Conservation (phyloP, 2,888 invertebrate species). For the Xanthorhoe spadicearia region DNA sequence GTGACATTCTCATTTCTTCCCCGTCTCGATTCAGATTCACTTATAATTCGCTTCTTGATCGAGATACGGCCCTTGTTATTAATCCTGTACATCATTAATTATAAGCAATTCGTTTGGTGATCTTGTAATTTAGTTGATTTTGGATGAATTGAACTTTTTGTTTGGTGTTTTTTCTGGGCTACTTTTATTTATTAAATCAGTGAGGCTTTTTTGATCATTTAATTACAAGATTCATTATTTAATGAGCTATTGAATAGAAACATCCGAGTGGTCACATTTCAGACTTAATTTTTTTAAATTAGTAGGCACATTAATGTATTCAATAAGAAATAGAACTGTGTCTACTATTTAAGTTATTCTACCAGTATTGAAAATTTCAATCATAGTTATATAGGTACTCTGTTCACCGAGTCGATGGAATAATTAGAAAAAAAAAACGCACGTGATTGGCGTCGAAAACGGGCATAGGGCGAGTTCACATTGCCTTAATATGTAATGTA, state of each 20-base stretch:
- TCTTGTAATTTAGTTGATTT: slow-evolving; percentile 29
- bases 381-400: too few relatives aligned
- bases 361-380: too few relatives aligned
- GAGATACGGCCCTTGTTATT: slow-evolving; percentile 60
- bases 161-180: slow-evolving; percentile 4
- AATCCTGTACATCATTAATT: slow-evolving; percentile 77
- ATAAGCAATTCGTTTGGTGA: slow-evolving; percentile 49
- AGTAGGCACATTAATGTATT: too few relatives aligned
- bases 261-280: not conserved
- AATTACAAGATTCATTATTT: not conserved
- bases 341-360: too few relatives aligned
- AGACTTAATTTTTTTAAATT: too few relatives aligned
- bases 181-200: not conserved
- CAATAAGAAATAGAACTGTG: too few relatives aligned
- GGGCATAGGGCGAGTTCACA: too few relatives aligned
- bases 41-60: slow-evolving; percentile 80
- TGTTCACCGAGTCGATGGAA: too few relatives aligned
- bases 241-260: not conserved
- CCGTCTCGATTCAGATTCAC: slow-evolving; percentile 64
- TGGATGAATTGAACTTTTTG: slow-evolving; percentile 20
- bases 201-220: not conserved
- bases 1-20: slow-evolving; percentile 78
- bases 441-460: too few relatives aligned
- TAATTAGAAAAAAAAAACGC: too few relatives aligned
- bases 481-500: too few relatives aligned